These are phyloP conservation scores for Oncorhynchus kisutch DNA, from an alignment of 2,113 vertebrate species.

Conservation along the genomic window DNA sequence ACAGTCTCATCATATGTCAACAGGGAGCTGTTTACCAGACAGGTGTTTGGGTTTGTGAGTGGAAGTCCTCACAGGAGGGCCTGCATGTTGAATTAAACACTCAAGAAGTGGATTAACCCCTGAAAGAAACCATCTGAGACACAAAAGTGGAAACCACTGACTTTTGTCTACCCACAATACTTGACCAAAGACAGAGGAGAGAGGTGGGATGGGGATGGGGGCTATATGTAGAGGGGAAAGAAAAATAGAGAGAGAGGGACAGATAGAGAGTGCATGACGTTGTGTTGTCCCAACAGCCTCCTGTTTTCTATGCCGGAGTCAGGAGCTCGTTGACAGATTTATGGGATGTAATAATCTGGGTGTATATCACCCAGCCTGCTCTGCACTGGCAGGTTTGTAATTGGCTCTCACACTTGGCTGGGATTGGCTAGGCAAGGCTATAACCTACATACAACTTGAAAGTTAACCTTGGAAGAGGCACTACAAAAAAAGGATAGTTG, in stretches of 20 bases:
- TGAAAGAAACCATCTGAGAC: too few relatives aligned
- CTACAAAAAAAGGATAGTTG: neutral
- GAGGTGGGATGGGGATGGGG: conserved; percentile 13
- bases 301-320: neutral
- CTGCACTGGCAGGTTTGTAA: conserved; percentile 48
- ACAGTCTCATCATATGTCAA: neutral
- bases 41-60: conserved; percentile 6
- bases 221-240: neutral
- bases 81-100: neutral
- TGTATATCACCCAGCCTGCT: conserved; percentile 45
- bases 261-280: too few relatives aligned
- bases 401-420: conserved; percentile 52
- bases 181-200: conserved; percentile 15
- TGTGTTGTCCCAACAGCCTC: too few relatives aligned
- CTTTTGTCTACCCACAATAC: neutral
- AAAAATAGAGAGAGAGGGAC: neutral
- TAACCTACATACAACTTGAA: conserved; percentile 23
- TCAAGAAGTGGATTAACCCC: conserved; percentile 10
- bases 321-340: conserved; percentile 58
- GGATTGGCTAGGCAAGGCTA: conserved; percentile 16
- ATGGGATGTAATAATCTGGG: conserved; percentile 58
- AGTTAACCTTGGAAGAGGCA: conserved; percentile 3
- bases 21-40: neutral
- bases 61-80: neutral
- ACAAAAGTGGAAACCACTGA: conserved; percentile 6